Conservation (phyloP, 2,113 vertebrate species). For the Pseudonaja textilis region DNA sequence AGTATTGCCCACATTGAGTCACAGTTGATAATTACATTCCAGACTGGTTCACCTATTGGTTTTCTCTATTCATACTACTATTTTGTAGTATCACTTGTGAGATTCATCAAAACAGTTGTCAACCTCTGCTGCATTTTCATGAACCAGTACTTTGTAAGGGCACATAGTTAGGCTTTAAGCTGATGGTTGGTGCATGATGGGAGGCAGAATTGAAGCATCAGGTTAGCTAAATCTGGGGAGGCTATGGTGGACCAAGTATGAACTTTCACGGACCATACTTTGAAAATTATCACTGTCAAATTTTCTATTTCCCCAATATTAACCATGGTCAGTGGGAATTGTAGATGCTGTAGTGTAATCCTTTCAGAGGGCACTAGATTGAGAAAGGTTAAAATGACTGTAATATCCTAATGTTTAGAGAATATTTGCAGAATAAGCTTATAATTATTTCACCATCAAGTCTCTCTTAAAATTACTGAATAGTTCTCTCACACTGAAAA, state of each 20-base stretch:
- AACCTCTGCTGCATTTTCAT: background rate
- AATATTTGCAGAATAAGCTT: background rate
- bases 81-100: background rate
- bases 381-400: background rate
- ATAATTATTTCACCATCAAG: background rate
- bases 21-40: background rate
- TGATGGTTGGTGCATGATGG: background rate
- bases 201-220: background rate
- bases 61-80: background rate
- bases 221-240: background rate
- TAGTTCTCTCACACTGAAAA: background rate
- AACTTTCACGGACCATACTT: background rate
- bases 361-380: background rate
- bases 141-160: background rate
- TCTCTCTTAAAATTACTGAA: background rate
- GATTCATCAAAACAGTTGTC: background rate
- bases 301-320: background rate
- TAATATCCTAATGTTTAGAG: background rate
- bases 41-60: background rate
- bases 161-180: background rate
- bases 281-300: background rate
- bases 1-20: background rate
- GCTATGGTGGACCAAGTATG: background rate
- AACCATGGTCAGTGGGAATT: background rate
- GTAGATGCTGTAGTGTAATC: background rate